Conservation (phyloP, 2,888 invertebrate genomes). For the Noctuana brunneofusca region DNA sequence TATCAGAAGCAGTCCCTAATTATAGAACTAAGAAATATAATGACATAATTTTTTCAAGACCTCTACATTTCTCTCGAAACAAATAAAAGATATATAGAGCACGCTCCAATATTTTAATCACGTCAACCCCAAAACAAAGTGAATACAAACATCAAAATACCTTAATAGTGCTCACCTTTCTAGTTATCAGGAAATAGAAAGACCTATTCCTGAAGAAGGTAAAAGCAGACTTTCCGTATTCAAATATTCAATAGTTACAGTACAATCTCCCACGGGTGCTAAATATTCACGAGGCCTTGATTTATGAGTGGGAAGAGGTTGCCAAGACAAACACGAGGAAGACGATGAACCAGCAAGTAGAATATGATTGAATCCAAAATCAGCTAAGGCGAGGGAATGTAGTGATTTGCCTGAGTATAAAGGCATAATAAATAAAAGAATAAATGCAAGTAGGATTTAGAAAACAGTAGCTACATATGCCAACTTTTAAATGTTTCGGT, state of each 20-base stretch:
- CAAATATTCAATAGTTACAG: constrained; percentile 34
- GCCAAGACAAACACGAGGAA: constrained; percentile 28
- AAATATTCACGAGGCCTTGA: constrained; percentile 62
- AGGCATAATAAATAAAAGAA: background rate
- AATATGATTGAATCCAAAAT: constrained; percentile 21
- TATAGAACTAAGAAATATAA: too few relatives aligned
- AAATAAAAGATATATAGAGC: background rate
- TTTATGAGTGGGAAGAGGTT: constrained; percentile 33
- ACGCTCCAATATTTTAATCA: too few relatives aligned
- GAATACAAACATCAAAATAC: background rate
- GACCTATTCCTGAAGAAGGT: constrained; percentile 32
- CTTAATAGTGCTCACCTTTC: background rate
- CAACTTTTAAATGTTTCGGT: background rate
- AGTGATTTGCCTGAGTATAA: background rate
- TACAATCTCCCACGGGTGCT: constrained; percentile 42
- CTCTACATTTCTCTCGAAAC: too few relatives aligned
- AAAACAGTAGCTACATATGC: background rate
- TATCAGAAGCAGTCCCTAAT: too few relatives aligned
- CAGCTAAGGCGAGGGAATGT: background rate
- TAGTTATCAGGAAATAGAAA: constrained; percentile 14
- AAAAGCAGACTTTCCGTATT: constrained; percentile 35
- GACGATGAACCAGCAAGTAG: constrained; percentile 11
- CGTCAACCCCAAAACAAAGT: background rate
- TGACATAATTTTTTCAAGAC: too few relatives aligned
- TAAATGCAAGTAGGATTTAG: background rate